phyloP scores from a whole-genome alignment of 2,888 invertebrate species.

The Drosophila antonietae region DNA sequence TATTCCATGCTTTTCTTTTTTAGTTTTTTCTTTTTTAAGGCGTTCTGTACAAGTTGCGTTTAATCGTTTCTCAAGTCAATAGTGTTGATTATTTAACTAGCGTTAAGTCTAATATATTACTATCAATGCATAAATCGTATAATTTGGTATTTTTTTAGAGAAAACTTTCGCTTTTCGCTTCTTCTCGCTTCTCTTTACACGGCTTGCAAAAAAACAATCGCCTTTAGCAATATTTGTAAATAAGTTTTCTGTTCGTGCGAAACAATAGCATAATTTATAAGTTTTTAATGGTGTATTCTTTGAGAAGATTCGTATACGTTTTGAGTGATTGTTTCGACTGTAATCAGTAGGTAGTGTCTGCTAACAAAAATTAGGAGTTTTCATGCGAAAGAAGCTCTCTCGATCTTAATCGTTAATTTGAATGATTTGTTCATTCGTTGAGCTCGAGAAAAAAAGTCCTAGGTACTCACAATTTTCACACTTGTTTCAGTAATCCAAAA shows the following conservation, averaged over 20 bases:
- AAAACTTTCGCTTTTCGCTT: slow-evolving; percentile 60
- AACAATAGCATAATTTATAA: slow-evolving; percentile 62
- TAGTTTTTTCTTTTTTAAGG: slow-evolving; percentile 57
- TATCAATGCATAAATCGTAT: slow-evolving; percentile 77
- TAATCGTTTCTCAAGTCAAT: slow-evolving; percentile 74
- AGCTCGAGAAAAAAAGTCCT: slow-evolving; percentile 39
- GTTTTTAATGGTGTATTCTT: slow-evolving; percentile 56
- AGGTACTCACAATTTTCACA: slow-evolving; percentile 49
- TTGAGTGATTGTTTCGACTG: slow-evolving; percentile 77
- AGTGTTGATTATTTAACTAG: slow-evolving; percentile 77
- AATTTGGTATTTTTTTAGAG: slow-evolving; percentile 67
- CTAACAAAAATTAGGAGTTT: slow-evolving; percentile 50
- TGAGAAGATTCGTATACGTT: slow-evolving; percentile 82
- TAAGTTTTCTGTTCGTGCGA: slow-evolving; percentile 68
- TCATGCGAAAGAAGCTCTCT: slow-evolving; percentile 66
- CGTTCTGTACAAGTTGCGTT: slow-evolving; percentile 81
- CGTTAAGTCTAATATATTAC: slow-evolving; percentile 72
- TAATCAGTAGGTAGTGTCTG: slow-evolving; percentile 56
- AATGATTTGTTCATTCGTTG: slow-evolving; percentile 21
- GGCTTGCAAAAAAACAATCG: slow-evolving; percentile 55
- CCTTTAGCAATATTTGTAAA: slow-evolving; percentile 67
- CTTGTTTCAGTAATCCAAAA: slow-evolving; percentile 23
- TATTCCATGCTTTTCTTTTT: slow-evolving; percentile 48
- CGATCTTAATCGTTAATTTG: slow-evolving; percentile 18
- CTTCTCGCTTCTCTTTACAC: slow-evolving; percentile 27